Evolutionary conservation across 2,797 vertebrate genomes (phyloP).

Genomic region (Anabacerthia variegaticeps): DNA sequence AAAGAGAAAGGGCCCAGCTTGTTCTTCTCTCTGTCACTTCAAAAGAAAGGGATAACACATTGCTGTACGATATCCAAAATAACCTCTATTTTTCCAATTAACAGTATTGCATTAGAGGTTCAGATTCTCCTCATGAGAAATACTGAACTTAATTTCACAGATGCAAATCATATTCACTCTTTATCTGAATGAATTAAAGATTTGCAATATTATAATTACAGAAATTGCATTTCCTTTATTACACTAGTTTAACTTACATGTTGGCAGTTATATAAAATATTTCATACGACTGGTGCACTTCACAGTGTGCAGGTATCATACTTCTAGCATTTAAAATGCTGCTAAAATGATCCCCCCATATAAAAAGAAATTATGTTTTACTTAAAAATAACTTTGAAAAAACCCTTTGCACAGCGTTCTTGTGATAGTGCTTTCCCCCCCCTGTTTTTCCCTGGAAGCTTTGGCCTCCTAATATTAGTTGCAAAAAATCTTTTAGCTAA

Average conservation of each 20-base stretch:
- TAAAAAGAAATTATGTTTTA: neutral
- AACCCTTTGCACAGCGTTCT: accelerated
- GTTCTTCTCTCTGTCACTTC: neutral
- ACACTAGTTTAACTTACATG: neutral
- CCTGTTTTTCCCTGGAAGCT: neutral
- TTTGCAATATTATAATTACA: neutral
- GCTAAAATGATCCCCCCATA: accelerated
- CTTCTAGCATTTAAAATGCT: neutral
- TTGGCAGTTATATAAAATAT: neutral
- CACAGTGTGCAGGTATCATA: neutral
- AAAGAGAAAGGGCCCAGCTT: neutral
- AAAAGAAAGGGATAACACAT: neutral
- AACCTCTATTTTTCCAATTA: conserved; percentile 16
- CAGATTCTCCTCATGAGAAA: neutral
- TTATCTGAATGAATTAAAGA: neutral
- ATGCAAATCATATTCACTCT: neutral
- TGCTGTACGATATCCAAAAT: neutral
- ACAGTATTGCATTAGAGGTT: neutral
- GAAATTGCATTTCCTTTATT: neutral
- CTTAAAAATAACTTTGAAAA: neutral
- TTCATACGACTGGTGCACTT: neutral
- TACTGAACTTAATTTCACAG: neutral
- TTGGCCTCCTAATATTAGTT: neutral
- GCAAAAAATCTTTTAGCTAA: neutral
- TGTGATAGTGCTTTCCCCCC: accelerated